Evolutionary conservation across 2,113 vertebrate species (phyloP).

Genomic region (Rhinoderma darwinii): DNA sequence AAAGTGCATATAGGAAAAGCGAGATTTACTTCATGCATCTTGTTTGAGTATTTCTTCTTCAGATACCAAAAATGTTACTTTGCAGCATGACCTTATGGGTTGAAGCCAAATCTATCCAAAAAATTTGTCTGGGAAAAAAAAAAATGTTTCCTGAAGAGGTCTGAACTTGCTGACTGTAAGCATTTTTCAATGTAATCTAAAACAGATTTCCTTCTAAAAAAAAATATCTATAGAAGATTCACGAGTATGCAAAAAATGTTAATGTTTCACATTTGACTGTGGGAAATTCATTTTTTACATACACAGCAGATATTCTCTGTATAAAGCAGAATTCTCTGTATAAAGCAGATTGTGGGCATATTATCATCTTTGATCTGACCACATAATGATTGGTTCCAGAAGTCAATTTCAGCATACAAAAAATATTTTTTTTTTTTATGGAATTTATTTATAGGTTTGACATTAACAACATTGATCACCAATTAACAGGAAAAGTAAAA

Average conservation of each 20-base stretch:
- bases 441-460: no score
- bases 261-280: background rate
- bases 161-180: background rate
- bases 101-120: slow-evolving; percentile 1
- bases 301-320: no score
- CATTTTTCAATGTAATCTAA: background rate
- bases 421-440: background rate
- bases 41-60: no score
- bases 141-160: background rate
- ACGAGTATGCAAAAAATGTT: background rate
- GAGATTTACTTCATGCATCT: no score
- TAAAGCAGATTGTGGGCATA: no score
- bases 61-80: background rate
- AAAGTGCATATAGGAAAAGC: no score
- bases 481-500: no score
- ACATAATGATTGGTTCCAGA: background rate
- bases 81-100: background rate
- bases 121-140: background rate
- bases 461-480: no score
- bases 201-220: background rate
- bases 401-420: background rate
- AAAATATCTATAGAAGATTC: background rate
- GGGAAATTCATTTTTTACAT: background rate
- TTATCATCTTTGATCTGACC: no score
- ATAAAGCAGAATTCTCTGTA: no score